Base-by-base conservation (phyloP, 2,797 vertebrate species). In the Xenopus petersii region DNA sequence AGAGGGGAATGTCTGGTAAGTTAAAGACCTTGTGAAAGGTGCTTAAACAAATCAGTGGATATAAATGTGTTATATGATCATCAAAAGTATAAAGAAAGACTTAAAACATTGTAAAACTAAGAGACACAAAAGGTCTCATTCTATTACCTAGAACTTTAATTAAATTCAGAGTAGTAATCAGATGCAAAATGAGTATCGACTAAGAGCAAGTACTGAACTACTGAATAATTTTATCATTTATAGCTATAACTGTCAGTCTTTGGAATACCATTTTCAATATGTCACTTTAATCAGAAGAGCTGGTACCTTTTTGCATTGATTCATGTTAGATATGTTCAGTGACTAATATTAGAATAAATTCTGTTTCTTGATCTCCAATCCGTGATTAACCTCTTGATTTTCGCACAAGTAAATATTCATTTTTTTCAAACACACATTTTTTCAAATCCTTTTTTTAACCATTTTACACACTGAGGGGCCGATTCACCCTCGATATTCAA, bases 141-240 rank as follows among this genome's bases (percentile, higher is more conserved):
- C 71, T 62, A 79, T 84, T 76, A 84, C 47, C 81, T 86, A 73
- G 62, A 81, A 84, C 75, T 83, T 88, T 86, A 87, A 87, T 88
- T 85, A 87, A 84, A 84, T 83, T 88, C 82, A 85, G 81, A 82
- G 77, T 86, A 81, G 79, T 84, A 88, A 88, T 84, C 80, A 86
- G 82, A 86, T 80, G 73, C 80, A 87, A 85, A 88, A 80, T 77
- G 80, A 82, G 67, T 81, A 83, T 86, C 80, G 63, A 68, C 47
- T 83, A 87, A 84, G 85, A 83, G 59, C 83, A 69, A 82, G 66
- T 83, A 75, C 73, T 82, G 16, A 61, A 56, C 65, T 56, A 64
- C 81, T 83, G 84, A 83, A 84, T 85, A 85, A 88, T 89, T 89
- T 88, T 81, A 75, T 83, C 81, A 86, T 84, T 85, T 84, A 81